phyloP scores from a whole-genome alignment of 2,888 invertebrate genomes.

The Nineta flava region DNA sequence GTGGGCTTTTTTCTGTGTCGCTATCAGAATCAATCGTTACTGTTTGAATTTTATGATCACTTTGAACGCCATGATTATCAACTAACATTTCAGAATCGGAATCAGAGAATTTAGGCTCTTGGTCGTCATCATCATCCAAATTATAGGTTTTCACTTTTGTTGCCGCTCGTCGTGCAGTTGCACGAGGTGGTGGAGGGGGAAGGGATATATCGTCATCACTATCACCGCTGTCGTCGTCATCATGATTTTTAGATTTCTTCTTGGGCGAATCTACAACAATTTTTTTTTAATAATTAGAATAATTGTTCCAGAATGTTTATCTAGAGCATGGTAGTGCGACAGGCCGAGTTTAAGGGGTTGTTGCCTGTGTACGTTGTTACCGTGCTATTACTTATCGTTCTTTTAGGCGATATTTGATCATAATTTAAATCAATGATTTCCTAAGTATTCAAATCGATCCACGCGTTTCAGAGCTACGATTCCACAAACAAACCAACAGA shows the following conservation, averaged over 20 bases:
- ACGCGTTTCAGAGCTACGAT: too few relatives aligned
- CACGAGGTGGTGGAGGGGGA: slow-evolving; percentile 13
- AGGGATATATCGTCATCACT: slow-evolving; percentile 19
- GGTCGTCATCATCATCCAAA: slow-evolving; percentile 19
- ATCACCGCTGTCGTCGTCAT: slow-evolving; percentile 28
- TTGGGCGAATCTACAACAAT: slow-evolving; percentile 16
- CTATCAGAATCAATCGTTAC: background rate
- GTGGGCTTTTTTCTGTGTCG: background rate
- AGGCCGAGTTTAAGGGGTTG: too few relatives aligned
- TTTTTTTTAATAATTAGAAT: too few relatives aligned
- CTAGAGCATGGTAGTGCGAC: too few relatives aligned
- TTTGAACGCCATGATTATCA: slow-evolving; percentile 14
- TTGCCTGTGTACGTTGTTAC: too few relatives aligned
- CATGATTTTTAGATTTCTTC: slow-evolving; percentile 22
- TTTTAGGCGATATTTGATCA: too few relatives aligned
- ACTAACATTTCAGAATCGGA: slow-evolving; percentile 8
- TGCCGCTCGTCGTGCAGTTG: slow-evolving; percentile 31
- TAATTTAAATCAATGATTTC: too few relatives aligned
- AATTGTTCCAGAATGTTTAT: too few relatives aligned
- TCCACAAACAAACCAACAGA: too few relatives aligned
- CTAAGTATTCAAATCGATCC: too few relatives aligned
- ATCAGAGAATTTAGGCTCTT: slow-evolving; percentile 7
- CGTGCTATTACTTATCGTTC: too few relatives aligned
- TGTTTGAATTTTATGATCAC: slow-evolving; percentile 11
- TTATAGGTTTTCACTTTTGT: slow-evolving; percentile 17